Base-by-base conservation (phyloP, 2,113 vertebrate species). In the Prolemur simus region DNA sequence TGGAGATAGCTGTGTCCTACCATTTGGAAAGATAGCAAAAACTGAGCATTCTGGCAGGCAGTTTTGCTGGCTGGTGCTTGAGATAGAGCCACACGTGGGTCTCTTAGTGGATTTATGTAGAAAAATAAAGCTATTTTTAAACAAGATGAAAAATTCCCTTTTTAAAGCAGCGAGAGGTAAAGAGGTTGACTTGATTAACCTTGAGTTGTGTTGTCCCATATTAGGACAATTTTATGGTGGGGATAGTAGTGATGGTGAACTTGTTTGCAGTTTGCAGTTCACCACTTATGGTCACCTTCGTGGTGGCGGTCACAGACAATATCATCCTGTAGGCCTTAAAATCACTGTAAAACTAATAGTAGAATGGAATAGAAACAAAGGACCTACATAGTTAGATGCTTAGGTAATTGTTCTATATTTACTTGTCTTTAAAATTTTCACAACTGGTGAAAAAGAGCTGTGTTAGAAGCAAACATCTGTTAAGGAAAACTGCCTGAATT, bases 61-160 rank as follows among this genome's bases (percentile, higher is more conserved):
- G n/a, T 83, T 90, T 64, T 74, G 23, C 20, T 83, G 47, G 47
- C 74, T 74, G 25, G 4, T 90, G 39, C 39, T n/a, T 32, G 37
- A 77, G 34, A 29, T 1, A 92, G 92, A 97, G 91, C 37, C 60
- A 42, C 14, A 49, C 6, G 4, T 54, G 25, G 18, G n/a, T 49
- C 18, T 68, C 10, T 37, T 27, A n/a, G 25, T 94, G 68, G 37
- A 21, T 66, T 92, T 68, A 29, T 58, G 47, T 52, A 85, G 66
- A 80, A 92, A 81, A 89, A 71, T 66, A 94, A 78, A 60, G 25
- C 56, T 90, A 78, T 39, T 96, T 87, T 20, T 82, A 68, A 86
- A 58, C 25, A 64, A 84, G 76, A 42, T 14, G 52, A 60, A 84
- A 91, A 68, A 56, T 5, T 42, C n/a, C 32, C 82, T 86, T 87